These are phyloP conservation scores for Crotalus viridis DNA, from an alignment of 2,113 vertebrate genomes.

Conservation along the genomic window DNA sequence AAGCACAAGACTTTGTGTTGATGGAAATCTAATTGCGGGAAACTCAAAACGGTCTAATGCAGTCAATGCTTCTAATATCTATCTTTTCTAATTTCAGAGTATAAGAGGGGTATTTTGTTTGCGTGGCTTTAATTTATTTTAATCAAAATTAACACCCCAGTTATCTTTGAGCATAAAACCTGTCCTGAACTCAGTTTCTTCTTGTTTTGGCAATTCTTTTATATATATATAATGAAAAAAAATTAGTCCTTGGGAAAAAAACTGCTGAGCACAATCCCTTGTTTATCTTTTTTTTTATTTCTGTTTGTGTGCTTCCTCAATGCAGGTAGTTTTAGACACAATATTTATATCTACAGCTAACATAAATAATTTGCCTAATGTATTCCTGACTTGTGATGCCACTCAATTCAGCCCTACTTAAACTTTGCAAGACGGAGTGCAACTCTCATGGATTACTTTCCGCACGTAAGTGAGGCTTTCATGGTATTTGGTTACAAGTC, in stretches of 20 bases:
- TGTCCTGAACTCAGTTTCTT: fast-evolving
- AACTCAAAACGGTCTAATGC: neutral
- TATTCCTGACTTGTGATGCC: neutral
- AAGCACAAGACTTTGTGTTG: neutral
- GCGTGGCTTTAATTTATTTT: neutral
- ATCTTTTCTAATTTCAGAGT: constrained; percentile 33
- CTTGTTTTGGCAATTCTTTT: constrained; percentile 13
- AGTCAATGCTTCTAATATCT: neutral
- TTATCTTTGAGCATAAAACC: constrained; percentile 35
- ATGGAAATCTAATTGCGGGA: neutral
- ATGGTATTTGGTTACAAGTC: constrained; percentile 1
- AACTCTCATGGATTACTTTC: neutral
- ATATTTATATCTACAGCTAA: neutral
- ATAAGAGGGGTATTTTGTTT: constrained; percentile 29
- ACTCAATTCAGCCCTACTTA: neutral
- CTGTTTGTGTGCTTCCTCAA: neutral
- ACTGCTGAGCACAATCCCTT: neutral
- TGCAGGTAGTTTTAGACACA: neutral
- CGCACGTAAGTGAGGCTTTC: neutral
- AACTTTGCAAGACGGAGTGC: fast-evolving
- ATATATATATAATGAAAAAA: neutral
- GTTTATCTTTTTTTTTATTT: neutral
- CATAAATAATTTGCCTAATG: neutral
- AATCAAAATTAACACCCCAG: constrained; percentile 8
- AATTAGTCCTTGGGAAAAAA: neutral